These are phyloP conservation scores for Cottus gobio DNA, from an alignment of 2,113 vertebrate species.

Conservation along the genomic window DNA sequence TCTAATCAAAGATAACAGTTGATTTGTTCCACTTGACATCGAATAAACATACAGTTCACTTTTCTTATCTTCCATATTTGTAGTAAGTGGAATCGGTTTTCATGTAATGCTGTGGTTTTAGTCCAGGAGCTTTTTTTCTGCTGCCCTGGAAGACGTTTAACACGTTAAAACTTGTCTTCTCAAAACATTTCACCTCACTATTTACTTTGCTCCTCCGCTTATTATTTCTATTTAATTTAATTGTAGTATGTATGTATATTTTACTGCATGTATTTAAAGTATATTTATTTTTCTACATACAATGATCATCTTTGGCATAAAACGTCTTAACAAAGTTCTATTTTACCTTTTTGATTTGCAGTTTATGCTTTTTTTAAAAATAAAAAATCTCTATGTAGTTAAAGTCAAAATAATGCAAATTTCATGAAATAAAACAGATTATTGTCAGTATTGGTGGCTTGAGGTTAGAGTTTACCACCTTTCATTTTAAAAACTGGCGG, in stretches of 20 bases:
- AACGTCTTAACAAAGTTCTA: neutral
- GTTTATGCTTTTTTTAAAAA: neutral
- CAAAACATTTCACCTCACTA: neutral
- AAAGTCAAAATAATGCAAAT: neutral
- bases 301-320: too few species aligned
- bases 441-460: neutral
- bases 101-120: neutral
- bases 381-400: neutral
- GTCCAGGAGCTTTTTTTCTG: neutral
- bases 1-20: constrained; percentile 5
- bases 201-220: neutral
- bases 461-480: neutral
- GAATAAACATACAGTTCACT: neutral
- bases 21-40: neutral
- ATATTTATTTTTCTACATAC: neutral
- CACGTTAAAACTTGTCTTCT: neutral
- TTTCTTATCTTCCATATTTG: neutral
- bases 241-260: neutral
- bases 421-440: neutral
- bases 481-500: neutral
- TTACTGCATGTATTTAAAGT: neutral
- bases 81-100: constrained; percentile 7
- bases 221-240: neutral
- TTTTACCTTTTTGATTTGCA: neutral
- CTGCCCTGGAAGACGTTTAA: neutral